A percentile compares a stretch with the other conserved stretches of the same genome.
phyloP scores from a whole-genome alignment of 2,888 invertebrate species.

The Strigamia transsilvanica region DNA sequence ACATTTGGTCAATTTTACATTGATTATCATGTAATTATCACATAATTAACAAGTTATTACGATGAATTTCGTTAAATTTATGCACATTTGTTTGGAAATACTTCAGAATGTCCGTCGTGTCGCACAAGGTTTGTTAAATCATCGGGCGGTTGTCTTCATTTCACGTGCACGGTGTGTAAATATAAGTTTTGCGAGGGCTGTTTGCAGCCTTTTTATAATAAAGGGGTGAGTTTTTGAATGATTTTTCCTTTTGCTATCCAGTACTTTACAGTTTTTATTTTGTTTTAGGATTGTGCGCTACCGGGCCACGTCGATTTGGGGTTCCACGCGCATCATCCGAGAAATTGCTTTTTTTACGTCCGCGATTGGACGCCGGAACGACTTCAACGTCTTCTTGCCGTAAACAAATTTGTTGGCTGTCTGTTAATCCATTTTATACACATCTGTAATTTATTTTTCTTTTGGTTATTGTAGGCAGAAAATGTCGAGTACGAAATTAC shows the following conservation, averaged over 20 bases:
- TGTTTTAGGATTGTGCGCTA: constrained; percentile 10
- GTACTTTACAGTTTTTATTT: neutral
- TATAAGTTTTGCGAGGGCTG: constrained; percentile 35
- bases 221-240: neutral
- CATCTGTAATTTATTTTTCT: neutral
- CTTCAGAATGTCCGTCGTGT: constrained; percentile 13
- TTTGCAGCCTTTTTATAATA: constrained; percentile 26
- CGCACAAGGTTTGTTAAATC: constrained; percentile 9
- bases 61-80: too few species aligned
- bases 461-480: neutral
- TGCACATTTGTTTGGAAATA: neutral
- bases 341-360: constrained; percentile 22
- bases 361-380: constrained; percentile 12
- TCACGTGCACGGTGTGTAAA: constrained; percentile 11
- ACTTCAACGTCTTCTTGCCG: neutral
- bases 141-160: constrained; percentile 28
- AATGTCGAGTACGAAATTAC: neutral
- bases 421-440: neutral
- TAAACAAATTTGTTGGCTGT: too few species aligned
- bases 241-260: neutral
- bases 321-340: constrained; percentile 40
- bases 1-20: too few species aligned
- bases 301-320: neutral
- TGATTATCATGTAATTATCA: too few species aligned
- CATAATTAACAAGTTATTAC: too few species aligned